Base-by-base conservation (phyloP, 1,140 invertebrate genomes). In the Charaxes varanes region DNA sequence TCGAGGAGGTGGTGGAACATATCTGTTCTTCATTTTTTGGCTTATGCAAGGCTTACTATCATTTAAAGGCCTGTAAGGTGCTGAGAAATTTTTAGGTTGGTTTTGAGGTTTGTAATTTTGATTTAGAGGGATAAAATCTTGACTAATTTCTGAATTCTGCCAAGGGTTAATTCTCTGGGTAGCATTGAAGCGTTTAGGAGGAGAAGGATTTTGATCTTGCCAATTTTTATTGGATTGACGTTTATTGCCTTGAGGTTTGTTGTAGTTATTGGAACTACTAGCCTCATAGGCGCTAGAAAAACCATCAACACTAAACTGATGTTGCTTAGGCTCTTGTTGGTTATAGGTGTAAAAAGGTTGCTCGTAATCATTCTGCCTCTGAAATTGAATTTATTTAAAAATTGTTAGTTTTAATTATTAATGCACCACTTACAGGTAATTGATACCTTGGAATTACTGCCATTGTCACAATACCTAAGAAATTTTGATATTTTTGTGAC, bases 311-410 rank as follows among this genome's bases (percentile, higher is more conserved):
- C 15, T 23, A 28, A 37, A 41, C 26, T 37, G 38, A 26, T 32
- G 32, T 14, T 28, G 31, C 19, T 37, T 31, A 16, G 26, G 3
- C 13, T 49, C 43, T 13, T 34, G 48, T 24, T 35, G 44, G 37
- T 43, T 28, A 38, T 45, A 48, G 8, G 19, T 33, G 13, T 15
- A 41, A 22, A 30, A 21, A 16, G 49, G 36, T 13, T 43, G 40
- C 27, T 49, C 18, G 40, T 45, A 43, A 27, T 48, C 42, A 52
- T 51, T 55, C 49, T 54, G 51, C 50, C 60, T 66, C 65, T 69
- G 65, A 69, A 69, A 69, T 47, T 56, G 17, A 55, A 64, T 54
- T 41, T 24, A 22, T n/a, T n/a, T 43, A 40, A 41, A 28, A 26
- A 14, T 40, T 5, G 22, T 43, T 43, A 35, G 12, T 24, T 37